Evolutionary conservation across 2,797 vertebrate genomes (phyloP), one percentile per base, ranked within the genome.

Genomic region (Sebastolobus altivelis): DNA sequence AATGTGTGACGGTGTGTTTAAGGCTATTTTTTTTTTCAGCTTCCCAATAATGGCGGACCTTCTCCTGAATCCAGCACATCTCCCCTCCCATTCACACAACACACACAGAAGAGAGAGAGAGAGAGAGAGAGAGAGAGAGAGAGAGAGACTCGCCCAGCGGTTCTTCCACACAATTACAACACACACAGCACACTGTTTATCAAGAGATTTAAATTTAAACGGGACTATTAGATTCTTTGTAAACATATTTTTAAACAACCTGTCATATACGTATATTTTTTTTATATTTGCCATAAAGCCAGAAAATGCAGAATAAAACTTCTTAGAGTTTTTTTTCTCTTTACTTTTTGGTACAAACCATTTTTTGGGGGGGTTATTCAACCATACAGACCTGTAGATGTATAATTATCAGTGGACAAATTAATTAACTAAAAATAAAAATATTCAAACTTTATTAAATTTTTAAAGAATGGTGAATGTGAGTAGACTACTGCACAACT

Each of bases 11-110:
- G 88, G 86, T 90, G 93, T 87, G 89, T 81, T 46, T 71, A 90
- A 90, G 90, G 90, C 90, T 89, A 77, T 90, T 94, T 93, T 90
- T 91, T 90, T 91, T 81, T 91, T 83, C 92, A 84, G 95, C 93
- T 95, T 95, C 94, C 92, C 95, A 93, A 95, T 96, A 96, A 96
- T 96, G 96, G 96, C 95, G 96, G 96, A 94, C 92, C 92, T 93
- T 95, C 94, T 96, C 90, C 93, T 77, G 92, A 93, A 93, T 94
- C 93, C 89, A 91, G 94, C 93, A 93, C 93, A 93, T 95, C 94
- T 93, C 92, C 94, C 87, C 94, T 94, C 89, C 91, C 88, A 68
- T 90, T 87, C 87, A 79, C 72, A 52, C 3, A 27, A 43, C 2
- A 40, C 33, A 37, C 33, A 22, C 60, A 58, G 67, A 73, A 73